Percentiles rank a stretch among this genome's conserved stretches.
These are phyloP conservation scores for Leucoma salicis DNA, from an alignment of 2,888 invertebrate genomes.

Conservation along the genomic window DNA sequence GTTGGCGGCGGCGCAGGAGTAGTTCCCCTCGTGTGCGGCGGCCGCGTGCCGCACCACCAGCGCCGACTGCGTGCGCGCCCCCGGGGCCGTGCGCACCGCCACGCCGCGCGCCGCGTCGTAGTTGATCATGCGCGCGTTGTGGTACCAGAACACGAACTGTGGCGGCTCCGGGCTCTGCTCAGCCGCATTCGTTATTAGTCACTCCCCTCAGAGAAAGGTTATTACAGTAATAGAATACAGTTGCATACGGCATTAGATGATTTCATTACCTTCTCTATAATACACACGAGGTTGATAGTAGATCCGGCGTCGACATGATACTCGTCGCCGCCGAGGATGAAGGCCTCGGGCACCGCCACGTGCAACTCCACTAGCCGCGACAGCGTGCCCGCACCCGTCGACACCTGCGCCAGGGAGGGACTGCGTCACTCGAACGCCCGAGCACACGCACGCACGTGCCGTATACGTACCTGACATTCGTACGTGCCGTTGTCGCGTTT, in stretches of 20 bases:
- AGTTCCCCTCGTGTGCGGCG: conserved; percentile 94
- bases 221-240: background rate
- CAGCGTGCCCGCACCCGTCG: conserved; percentile 90
- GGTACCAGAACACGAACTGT: conserved; percentile 97
- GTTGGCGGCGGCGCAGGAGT: conserved; percentile 94
- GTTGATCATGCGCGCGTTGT: conserved; percentile 96
- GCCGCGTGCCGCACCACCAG: conserved; percentile 92
- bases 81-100: conserved; percentile 91
- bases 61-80: conserved; percentile 91
- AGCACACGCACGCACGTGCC: background rate
- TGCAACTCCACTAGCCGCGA: conserved; percentile 94
- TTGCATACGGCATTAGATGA: background rate
- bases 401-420: conserved; percentile 82
- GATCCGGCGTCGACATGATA: conserved; percentile 95
- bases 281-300: conserved; percentile 93
- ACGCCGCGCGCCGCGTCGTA: conserved; percentile 93
- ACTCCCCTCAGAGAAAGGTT: too few species aligned
- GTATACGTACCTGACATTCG: conserved; percentile 90
- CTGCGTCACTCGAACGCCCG: conserved; percentile 14
- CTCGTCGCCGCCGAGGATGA: conserved; percentile 93
- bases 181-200: too few species aligned
- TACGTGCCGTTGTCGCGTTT: conserved; percentile 96
- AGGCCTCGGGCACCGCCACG: conserved; percentile 94
- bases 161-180: conserved; percentile 93
- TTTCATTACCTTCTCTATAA: conserved; percentile 90